Evolutionary conservation across 2,113 vertebrate species (phyloP).

Genomic region (Rhegmatorhina hoffmannsi): DNA sequence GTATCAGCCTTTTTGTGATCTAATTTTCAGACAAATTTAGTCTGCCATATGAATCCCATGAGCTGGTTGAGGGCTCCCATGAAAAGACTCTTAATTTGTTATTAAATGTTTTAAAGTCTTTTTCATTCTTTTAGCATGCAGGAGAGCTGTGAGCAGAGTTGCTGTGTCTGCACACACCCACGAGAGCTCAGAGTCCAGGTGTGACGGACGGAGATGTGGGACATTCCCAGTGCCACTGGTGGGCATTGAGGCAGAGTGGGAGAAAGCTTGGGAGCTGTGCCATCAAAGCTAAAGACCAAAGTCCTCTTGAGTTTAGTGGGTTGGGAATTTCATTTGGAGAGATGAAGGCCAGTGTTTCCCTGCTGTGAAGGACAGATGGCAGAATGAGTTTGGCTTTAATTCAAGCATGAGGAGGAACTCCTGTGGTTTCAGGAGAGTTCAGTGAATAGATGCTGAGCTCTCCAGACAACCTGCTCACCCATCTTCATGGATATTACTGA

Average conservation of each 20-base stretch:
- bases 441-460: neutral
- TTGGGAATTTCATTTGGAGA: neutral
- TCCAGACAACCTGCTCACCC: neutral
- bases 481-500: neutral
- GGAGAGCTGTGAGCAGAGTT: neutral
- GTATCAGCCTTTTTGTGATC: neutral
- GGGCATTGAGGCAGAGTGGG: neutral
- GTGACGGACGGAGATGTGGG: neutral
- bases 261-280: neutral
- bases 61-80: neutral
- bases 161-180: neutral
- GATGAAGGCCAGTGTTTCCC: neutral
- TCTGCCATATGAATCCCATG: neutral
- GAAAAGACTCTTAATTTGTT: neutral
- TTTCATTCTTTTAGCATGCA: neutral
- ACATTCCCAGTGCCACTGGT: neutral
- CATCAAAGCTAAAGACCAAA: neutral
- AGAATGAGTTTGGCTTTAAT: neutral
- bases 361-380: neutral
- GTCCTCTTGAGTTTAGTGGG: neutral
- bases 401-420: neutral
- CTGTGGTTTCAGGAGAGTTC: neutral
- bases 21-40: conserved; percentile 32
- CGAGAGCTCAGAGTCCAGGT: neutral
- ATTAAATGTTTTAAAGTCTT: neutral